These are phyloP conservation scores for Beaufortia kweichowensis DNA, from an alignment of 2,113 vertebrate genomes.

Conservation along the genomic window DNA sequence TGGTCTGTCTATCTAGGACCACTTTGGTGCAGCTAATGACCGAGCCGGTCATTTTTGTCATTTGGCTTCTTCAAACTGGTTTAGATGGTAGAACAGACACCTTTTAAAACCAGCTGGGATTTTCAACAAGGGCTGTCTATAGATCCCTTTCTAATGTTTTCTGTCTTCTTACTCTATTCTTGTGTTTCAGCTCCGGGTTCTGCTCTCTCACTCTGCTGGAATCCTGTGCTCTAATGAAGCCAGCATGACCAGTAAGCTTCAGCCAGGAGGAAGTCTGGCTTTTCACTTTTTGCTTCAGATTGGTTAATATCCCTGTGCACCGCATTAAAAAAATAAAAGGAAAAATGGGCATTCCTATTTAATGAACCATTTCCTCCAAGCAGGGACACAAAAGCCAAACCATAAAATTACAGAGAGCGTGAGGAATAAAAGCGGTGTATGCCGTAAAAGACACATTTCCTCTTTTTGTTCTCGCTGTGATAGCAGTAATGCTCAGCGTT, in stretches of 20 bases:
- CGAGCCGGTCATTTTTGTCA: no score
- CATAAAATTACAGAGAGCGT: constrained; percentile 62
- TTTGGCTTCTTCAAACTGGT: no score
- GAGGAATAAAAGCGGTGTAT: constrained; percentile 57
- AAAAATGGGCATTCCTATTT: constrained; percentile 61
- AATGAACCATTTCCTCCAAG: constrained; percentile 64
- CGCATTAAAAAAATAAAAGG: constrained; percentile 59
- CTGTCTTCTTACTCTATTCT: constrained; percentile 1
- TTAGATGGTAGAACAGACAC: no score
- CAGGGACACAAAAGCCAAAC: constrained; percentile 54
- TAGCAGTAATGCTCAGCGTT: constrained; percentile 60
- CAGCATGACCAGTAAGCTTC: constrained; percentile 52
- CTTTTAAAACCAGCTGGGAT: background rate
- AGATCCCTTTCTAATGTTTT: constrained; percentile 26
- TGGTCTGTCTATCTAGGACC: background rate
- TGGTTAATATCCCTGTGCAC: constrained; percentile 56
- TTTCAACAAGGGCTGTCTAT: no score
- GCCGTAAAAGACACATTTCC: constrained; percentile 67
- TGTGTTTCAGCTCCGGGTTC: constrained; percentile 15
- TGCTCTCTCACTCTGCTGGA: constrained; percentile 25
- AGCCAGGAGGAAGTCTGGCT: constrained; percentile 56
- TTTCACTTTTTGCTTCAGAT: constrained; percentile 56
- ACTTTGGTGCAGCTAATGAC: background rate
- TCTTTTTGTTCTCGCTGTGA: constrained; percentile 65
- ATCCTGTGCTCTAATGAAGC: constrained; percentile 49